Base-by-base conservation (phyloP, 2,113 vertebrate species). In the Gavia stellata region DNA sequence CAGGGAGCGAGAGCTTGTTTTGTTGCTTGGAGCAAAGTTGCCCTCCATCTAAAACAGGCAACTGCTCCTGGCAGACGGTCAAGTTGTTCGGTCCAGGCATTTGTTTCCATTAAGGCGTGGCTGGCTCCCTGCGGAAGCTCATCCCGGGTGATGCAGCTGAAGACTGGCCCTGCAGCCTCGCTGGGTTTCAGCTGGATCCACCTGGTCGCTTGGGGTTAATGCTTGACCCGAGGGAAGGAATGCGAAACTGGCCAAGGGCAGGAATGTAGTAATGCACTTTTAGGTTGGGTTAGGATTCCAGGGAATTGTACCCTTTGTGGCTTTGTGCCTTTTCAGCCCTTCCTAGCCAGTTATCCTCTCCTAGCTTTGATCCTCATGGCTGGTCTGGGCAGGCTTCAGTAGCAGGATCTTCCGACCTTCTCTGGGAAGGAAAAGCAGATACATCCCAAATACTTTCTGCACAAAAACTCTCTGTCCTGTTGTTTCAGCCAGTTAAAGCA, bases 1-100 rank as follows among this genome's bases (percentile, higher is more conserved):
- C 2, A 6, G 38, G 31, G 21, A 61, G 14, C 0, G 0, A 42
- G 52, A 56, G 33, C 24, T 91, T 5, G 0, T 34, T 71, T 70
- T 50, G 6, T 17, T 47, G 18, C 34, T 90, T 81, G 0, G 0
- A 29, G 20, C 2, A 4, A 44, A 18, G 55, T 12, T 23, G 55
- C 13, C 33, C 23, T 94, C 23, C 12, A 4, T 58, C 58, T 1
- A 2, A 80, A 72, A 79, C 2, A 4, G 56, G 14, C 33, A 78
- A 34, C 26, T 40, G 12, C 19, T 77, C 12, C 12, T 75, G 40
- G n/a, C 49, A 82, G 20, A 6, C 4, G 12, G 36, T 89, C 10
- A 10, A 7, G 15, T 34, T 29, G 12, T n/a, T 73, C 26, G 16
- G 3, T 59, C 38, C 11, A 2, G 2, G 33, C 21, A 47, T 55